Evolutionary conservation across 2,888 invertebrate genomes (phyloP), one percentile per base, ranked within the genome.

Genomic region (Epirrhoe alternata): DNA sequence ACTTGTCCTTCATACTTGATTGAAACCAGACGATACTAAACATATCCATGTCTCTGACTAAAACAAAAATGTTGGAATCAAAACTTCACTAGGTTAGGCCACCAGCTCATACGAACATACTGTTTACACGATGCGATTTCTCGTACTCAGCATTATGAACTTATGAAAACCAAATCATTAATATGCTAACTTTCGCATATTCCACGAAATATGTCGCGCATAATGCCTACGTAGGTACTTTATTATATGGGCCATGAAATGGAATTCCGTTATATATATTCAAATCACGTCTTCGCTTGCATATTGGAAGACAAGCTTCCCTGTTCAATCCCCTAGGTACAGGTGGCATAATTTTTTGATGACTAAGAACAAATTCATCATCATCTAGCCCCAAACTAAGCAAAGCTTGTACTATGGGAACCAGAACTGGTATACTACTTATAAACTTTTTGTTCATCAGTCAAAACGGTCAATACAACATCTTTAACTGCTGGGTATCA

Each of bases 191-290:
- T 47, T 1, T 5, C 14, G 14, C 47, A 3, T 47, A 31, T 31
- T 31, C 16, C 38, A 51, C 10, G 42, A 59, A 59, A 47, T 59
- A 59, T 42, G 35, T 24, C n/a, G 31, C 47, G 16, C 35, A 49
- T 49, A 52, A 49, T 31, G 35, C 50, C 50, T 58, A 54, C 30
- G 31, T 60, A 24, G 24, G 24, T 45, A 68, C 54, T 64, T 58
- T 42, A 61, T 58, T 60, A 65, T 60, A 62, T 45, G 33, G 54
- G 16, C 58, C 65, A 69, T 69, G 59, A 60, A 65, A 68, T 61
- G 53, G 47, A 60, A 47, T 30, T 58, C 33, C 33, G 54, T 56
- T 47, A 57, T 35, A 24, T 63, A 42, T 65, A 69, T 66, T 64
- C 52, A 47, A 61, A 55, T 60, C 61, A 60, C 62, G 62, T 60